phyloP scores from a whole-genome alignment of 2,113 vertebrate genomes.

The Scolopax mira region DNA sequence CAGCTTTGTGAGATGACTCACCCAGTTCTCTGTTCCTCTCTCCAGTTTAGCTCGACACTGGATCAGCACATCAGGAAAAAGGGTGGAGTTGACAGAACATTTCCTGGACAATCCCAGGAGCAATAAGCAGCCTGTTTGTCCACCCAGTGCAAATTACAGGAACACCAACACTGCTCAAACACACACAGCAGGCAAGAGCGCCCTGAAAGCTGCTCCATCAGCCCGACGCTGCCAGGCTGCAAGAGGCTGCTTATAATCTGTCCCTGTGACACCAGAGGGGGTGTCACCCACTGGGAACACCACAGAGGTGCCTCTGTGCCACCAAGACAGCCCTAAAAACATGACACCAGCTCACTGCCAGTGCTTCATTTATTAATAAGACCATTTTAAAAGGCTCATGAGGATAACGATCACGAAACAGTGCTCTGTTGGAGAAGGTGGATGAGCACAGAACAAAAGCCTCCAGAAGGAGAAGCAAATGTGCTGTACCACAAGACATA shows the following conservation, averaged over 20 bases:
- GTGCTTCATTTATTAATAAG: background rate
- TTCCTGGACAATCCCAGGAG: slow-evolving; percentile 54
- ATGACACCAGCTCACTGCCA: background rate
- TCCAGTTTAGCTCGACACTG: background rate
- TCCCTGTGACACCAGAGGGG: fast-evolving
- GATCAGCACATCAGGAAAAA: slow-evolving; percentile 31
- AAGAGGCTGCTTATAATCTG: background rate
- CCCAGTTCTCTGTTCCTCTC: background rate
- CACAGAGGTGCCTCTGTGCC: background rate
- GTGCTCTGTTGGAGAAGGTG: background rate
- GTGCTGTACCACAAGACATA: background rate
- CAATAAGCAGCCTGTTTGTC: slow-evolving; percentile 44
- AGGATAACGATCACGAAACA: fast-evolving
- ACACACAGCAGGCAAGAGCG: background rate
- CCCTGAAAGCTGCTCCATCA: background rate
- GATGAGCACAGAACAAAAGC: background rate
- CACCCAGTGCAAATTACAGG: background rate
- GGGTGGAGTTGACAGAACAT: slow-evolving; percentile 52
- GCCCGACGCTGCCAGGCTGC: background rate
- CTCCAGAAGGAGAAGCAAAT: background rate
- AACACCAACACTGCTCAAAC: background rate
- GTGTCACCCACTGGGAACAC: background rate
- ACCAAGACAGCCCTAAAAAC: background rate
- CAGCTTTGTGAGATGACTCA: slow-evolving; percentile 26
- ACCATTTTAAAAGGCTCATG: background rate